Percentiles rank a stretch among this genome's conserved stretches.
Conservation (phyloP, 1,140 invertebrate genomes). For the Mercenaria mercenaria region DNA sequence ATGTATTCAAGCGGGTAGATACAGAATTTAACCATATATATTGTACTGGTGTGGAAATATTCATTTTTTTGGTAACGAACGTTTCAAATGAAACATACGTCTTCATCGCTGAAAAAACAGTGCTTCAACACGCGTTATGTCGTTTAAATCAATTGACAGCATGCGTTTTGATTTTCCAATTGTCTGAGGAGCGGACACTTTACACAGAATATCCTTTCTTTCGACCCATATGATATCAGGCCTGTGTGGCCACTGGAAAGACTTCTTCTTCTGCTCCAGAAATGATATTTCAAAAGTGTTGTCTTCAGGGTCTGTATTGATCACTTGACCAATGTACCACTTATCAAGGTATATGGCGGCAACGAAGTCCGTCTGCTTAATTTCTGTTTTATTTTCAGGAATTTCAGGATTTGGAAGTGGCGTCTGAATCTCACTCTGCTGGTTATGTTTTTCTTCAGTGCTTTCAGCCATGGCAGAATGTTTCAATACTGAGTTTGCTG, state of each 20-base stretch:
- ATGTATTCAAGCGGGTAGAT: no score
- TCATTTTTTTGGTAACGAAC: no score
- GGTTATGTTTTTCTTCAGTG: no score
- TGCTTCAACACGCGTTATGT: no score
- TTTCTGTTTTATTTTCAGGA: neutral
- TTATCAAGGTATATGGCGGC: conserved; percentile 26
- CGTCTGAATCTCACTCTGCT: no score
- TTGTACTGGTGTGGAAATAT: no score
- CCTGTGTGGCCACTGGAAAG: conserved; percentile 8
- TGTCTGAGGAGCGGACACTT: no score
- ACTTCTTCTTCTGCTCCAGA: neutral
- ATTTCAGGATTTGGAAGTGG: neutral
- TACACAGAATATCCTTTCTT: neutral
- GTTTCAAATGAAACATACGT: no score
- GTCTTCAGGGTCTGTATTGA: conserved; percentile 2
- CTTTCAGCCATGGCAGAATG: neutral
- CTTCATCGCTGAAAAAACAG: neutral
- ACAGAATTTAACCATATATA: no score
- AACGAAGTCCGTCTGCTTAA: neutral
- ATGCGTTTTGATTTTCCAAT: conserved; percentile 8
- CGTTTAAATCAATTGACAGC: no score
- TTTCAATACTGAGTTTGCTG: neutral
- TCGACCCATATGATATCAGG: conserved; percentile 28
- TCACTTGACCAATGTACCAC: conserved; percentile 41
- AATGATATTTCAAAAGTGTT: conserved; percentile 19